phyloP scores from a whole-genome alignment of 2,888 invertebrate genomes.

The Hermaeophaga mercurialis region DNA sequence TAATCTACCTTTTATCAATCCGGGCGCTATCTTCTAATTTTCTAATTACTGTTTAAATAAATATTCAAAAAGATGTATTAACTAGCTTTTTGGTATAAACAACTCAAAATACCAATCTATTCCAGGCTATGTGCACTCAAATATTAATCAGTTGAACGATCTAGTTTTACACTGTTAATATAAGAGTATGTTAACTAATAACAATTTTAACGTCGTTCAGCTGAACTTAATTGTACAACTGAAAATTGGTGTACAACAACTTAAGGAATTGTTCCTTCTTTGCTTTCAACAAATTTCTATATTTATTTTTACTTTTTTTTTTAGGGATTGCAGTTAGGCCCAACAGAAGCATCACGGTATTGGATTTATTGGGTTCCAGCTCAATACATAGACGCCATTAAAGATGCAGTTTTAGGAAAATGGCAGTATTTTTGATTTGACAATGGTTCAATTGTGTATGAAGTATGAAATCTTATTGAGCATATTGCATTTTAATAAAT shows the following conservation, averaged over 20 bases:
- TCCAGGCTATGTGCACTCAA: too few relatives aligned
- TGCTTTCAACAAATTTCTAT: too few relatives aligned
- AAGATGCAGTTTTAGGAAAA: constrained; percentile 86
- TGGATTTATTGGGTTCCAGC: constrained; percentile 96
- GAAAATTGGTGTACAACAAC: too few relatives aligned
- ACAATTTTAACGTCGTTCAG: constrained; percentile 3
- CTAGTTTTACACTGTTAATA: neutral
- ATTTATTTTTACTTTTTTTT: constrained; percentile 1
- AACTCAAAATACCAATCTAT: too few relatives aligned
- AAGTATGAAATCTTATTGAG: constrained; percentile 9
- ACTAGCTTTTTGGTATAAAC: too few relatives aligned
- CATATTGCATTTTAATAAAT: neutral
- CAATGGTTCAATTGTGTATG: neutral
- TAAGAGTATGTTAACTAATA: neutral
- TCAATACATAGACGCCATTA: constrained; percentile 87
- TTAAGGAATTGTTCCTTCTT: too few relatives aligned
- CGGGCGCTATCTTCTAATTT: too few relatives aligned
- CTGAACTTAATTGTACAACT: too few relatives aligned
- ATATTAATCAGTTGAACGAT: too few relatives aligned
- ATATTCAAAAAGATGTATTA: too few relatives aligned
- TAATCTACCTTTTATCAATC: too few relatives aligned
- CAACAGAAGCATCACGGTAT: constrained; percentile 89
- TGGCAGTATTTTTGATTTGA: constrained; percentile 75
- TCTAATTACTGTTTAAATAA: too few relatives aligned
- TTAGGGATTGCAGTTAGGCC: constrained; percentile 80